Evolutionary conservation across 2,888 invertebrate species (phyloP).

Genomic region (Esperia sulphurella): DNA sequence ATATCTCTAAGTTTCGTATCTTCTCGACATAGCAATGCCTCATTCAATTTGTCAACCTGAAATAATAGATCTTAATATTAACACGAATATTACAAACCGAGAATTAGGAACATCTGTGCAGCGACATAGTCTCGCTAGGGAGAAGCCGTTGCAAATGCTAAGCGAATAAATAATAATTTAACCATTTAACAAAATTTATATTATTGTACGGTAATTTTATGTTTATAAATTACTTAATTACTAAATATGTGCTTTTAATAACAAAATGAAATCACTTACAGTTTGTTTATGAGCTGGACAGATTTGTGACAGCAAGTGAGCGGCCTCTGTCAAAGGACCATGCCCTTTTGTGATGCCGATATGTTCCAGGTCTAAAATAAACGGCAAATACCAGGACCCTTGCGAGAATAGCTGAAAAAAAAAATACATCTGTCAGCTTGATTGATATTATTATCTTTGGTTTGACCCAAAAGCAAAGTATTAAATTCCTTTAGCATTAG

Average conservation of each 20-base stretch:
- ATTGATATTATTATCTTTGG: no score
- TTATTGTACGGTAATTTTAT: no score
- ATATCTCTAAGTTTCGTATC: slow-evolving; percentile 64
- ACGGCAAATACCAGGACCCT: slow-evolving; percentile 87
- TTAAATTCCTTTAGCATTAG: no score
- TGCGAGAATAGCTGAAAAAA: slow-evolving; percentile 86
- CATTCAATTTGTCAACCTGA: slow-evolving; percentile 65
- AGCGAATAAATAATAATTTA: neutral
- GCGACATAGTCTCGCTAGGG: no score
- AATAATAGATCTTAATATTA: neutral
- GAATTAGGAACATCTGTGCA: no score
- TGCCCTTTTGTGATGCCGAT: slow-evolving; percentile 91
- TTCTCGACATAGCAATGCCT: slow-evolving; percentile 63
- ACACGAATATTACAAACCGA: no score
- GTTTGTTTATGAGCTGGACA: slow-evolving; percentile 88
- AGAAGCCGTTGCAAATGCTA: no score
- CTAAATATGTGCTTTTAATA: no score
- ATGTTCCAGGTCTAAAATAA: slow-evolving; percentile 92
- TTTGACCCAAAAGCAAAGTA: no score
- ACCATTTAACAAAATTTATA: neutral
- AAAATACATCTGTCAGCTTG: neutral
- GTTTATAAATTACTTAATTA: no score
- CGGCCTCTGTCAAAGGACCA: slow-evolving; percentile 90
- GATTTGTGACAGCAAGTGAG: slow-evolving; percentile 87
- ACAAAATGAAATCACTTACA: slow-evolving; percentile 45